Conservation (phyloP, 2,888 invertebrate genomes). For the Eristalis arbustorum region DNA sequence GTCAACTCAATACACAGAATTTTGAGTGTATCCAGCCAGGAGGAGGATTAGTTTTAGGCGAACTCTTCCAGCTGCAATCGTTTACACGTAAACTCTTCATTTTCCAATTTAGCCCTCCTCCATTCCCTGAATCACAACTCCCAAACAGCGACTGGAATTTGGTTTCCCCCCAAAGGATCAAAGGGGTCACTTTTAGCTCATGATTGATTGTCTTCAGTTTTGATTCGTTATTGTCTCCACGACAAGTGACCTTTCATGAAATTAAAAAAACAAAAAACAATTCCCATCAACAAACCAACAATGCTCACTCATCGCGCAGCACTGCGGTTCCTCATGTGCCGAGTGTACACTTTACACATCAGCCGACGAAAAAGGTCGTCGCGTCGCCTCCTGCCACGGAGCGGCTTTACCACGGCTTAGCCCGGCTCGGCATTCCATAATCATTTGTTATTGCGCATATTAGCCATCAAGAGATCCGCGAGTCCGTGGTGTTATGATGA, state of each 20-base stretch:
- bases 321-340: neutral
- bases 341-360: neutral
- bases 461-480: constrained; percentile 68
- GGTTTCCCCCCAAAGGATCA: no score
- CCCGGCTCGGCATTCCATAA: constrained; percentile 64
- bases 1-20: no score
- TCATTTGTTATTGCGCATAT: constrained; percentile 71
- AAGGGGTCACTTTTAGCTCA: no score
- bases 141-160: no score
- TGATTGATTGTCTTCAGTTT: no score
- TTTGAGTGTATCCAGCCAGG: no score
- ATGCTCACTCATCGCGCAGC: neutral
- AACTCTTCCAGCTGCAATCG: no score
- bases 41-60: no score
- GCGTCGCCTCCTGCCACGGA: constrained; percentile 6
- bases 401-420: neutral
- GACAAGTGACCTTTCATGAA: neutral
- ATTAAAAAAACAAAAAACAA: neutral
- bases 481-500: constrained; percentile 69
- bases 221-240: neutral
- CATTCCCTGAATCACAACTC: no score
- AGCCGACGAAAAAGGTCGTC: constrained; percentile 22
- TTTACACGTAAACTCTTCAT: no score
- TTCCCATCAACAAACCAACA: neutral
- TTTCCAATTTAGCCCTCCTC: no score